Conservation (phyloP, 2,797 vertebrate species). For the Intellagama lesueurii region DNA sequence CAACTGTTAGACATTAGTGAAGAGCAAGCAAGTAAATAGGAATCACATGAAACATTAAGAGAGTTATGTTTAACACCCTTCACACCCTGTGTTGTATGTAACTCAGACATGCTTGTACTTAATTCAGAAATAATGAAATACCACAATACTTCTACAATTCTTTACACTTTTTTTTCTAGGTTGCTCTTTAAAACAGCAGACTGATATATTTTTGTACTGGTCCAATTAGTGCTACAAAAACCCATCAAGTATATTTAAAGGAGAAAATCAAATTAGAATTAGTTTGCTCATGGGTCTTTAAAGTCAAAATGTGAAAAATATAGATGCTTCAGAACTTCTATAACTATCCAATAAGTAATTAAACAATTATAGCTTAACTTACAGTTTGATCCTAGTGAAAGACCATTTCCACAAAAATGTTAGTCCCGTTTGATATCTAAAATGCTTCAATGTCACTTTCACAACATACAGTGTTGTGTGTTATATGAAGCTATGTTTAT, state of each 20-base stretch:
- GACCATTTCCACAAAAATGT: neutral
- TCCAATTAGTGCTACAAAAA: conserved; percentile 8
- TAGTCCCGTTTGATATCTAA: neutral
- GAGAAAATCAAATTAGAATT: conserved; percentile 7
- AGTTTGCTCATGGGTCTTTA: neutral
- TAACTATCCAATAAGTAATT: neutral
- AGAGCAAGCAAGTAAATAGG: neutral
- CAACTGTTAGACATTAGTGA: neutral
- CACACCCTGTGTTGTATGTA: neutral
- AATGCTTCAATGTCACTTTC: neutral
- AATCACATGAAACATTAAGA: neutral
- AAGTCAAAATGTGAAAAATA: neutral
- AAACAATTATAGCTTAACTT: neutral
- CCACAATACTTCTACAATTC: neutral
- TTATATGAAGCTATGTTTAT: neutral
- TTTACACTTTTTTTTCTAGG: neutral
- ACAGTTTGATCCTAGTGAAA: neutral
- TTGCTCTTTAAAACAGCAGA: neutral
- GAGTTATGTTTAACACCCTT: neutral
- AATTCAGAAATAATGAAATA: neutral
- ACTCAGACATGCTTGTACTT: neutral
- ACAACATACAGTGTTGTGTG: neutral
- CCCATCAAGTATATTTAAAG: conserved; percentile 8
- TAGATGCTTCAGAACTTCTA: neutral
- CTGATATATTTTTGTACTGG: neutral